Conservation (phyloP, 2,888 invertebrate genomes). For the Agrochola circellaris region DNA sequence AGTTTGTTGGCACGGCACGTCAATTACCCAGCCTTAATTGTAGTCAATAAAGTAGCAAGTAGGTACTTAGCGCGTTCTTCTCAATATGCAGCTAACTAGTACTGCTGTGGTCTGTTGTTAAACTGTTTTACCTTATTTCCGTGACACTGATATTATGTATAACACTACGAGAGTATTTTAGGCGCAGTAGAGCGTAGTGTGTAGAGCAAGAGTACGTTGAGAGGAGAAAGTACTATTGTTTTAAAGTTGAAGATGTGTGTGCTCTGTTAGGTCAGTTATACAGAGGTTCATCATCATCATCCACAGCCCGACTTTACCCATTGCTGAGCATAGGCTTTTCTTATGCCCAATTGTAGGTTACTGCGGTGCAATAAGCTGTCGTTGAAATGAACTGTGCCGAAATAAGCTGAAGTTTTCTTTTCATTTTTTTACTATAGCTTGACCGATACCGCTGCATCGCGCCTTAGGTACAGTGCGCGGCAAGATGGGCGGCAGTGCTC, state of each 20-base stretch:
- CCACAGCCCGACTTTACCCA: no score
- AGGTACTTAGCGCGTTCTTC: slow-evolving; percentile 21
- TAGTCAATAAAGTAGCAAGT: slow-evolving; percentile 14
- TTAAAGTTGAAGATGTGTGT: not conserved
- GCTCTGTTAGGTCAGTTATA: not conserved
- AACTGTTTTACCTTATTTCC: not conserved
- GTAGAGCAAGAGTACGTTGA: not conserved
- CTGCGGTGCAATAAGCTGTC: not conserved
- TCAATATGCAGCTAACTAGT: not conserved
- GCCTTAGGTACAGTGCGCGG: no score
- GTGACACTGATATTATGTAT: no score
- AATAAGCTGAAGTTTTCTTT: not conserved
- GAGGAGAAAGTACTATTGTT: not conserved
- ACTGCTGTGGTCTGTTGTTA: not conserved
- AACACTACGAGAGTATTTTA: not conserved
- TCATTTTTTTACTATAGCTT: not conserved
- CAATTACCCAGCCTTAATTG: slow-evolving; percentile 30
- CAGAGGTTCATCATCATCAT: not conserved
- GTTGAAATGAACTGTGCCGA: not conserved
- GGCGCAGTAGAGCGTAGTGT: not conserved
- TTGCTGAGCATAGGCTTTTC: no score
- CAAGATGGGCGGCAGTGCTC: no score
- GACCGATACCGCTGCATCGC: no score
- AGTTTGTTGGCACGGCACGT: slow-evolving; percentile 27
- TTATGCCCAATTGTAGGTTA: not conserved